phyloP scores from a whole-genome alignment of 2,113 vertebrate species.

The Dasyurus viverrinus region DNA sequence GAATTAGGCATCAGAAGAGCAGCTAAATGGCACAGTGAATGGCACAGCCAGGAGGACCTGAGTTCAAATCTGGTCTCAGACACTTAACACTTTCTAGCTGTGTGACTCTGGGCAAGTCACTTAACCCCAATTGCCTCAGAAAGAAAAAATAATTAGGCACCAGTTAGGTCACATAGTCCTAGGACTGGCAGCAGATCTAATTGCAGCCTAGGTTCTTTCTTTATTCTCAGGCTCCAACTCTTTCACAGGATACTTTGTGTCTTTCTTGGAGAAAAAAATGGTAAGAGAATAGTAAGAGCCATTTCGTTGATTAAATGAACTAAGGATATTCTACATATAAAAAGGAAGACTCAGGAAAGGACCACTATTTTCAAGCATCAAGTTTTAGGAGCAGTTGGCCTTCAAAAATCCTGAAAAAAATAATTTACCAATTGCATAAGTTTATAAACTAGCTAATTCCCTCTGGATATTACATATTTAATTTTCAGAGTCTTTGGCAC shows the following conservation, averaged over 20 bases:
- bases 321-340: neutral
- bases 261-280: neutral
- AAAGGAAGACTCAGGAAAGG: neutral
- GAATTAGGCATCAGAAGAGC: neutral
- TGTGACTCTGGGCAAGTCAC: too few species aligned
- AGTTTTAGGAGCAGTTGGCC: neutral
- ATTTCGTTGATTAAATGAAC: neutral
- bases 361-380: neutral
- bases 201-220: neutral
- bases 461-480: neutral
- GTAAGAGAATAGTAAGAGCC: neutral
- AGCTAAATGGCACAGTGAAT: too few species aligned
- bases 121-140: too few species aligned
- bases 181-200: neutral
- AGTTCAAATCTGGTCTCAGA: too few species aligned
- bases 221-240: neutral
- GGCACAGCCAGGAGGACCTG: too few species aligned
- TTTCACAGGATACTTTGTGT: neutral
- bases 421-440: too few species aligned
- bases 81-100: too few species aligned
- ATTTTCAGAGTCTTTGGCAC: neutral
- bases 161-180: neutral
- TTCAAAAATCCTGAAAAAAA: neutral
- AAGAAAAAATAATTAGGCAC: neutral
- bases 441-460: too few species aligned